Conservation (phyloP, 2,888 invertebrate genomes). For the Notodonta dromedarius region DNA sequence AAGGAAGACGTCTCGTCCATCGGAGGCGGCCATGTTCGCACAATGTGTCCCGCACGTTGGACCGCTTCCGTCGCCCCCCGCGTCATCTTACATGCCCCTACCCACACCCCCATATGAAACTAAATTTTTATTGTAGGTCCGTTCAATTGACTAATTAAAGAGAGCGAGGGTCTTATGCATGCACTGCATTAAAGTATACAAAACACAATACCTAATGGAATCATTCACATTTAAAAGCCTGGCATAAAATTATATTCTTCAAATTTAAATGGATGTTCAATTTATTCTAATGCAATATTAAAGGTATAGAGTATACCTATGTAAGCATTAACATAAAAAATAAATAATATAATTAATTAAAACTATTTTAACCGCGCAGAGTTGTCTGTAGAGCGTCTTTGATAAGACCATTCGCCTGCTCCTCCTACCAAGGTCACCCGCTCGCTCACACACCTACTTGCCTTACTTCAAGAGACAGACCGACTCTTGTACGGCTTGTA, state of each 20-base stretch:
- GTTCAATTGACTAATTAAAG: conserved; percentile 47
- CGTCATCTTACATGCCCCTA: conserved; percentile 36
- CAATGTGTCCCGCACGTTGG: conserved; percentile 79
- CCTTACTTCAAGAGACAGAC: conserved; percentile 42
- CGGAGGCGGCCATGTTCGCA: conserved; percentile 66
- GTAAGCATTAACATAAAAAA: too few species aligned
- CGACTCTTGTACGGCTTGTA: conserved; percentile 35
- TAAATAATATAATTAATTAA: too few species aligned
- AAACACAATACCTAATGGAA: conserved; percentile 17
- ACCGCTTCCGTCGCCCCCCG: conserved; percentile 58
- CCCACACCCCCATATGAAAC: conserved; percentile 38
- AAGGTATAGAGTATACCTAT: conserved; percentile 5
- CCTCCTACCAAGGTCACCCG: conserved; percentile 69
- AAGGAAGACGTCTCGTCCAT: conserved; percentile 60
- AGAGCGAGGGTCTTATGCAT: conserved; percentile 23
- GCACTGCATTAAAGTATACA: conserved; percentile 12
- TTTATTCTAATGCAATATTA: conserved; percentile 33
- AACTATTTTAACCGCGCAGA: conserved; percentile 33
- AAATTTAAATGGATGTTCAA: conserved; percentile 34
- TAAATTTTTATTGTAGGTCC: conserved; percentile 40
- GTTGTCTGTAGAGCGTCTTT: conserved; percentile 55
- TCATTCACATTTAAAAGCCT: conserved; percentile 38
- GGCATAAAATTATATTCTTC: conserved; percentile 23
- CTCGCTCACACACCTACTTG: conserved; percentile 61
- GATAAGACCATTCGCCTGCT: conserved; percentile 72